Base-by-base conservation (phyloP, 1,140 invertebrate species). In the Camponotus pennsylvanicus region DNA sequence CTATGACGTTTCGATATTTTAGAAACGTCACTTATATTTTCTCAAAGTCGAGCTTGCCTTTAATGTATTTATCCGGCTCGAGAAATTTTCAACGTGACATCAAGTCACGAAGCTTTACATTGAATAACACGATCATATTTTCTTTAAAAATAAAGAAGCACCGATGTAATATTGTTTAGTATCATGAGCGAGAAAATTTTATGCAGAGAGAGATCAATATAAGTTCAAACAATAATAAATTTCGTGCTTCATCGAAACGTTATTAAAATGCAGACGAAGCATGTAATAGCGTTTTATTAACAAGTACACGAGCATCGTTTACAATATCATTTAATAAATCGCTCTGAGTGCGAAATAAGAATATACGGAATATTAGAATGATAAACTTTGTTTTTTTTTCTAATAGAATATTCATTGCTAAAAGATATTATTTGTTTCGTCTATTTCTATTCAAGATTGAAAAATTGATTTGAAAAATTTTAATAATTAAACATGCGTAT, bases 21-120 rank as follows among this genome's bases (percentile, higher is more conserved):
- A 59, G 11, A 42, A 61, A 70, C 40, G 37, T 59, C 37, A 27
- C 69, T 34, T 18, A 40, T 59, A 73, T 45, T 82, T 82, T 82
- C 52, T 27, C 13, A 57, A 66, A 73, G 69, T 73, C 55, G 34
- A 27, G 69, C 40, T n/a, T 73, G 13, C 18, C 52, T 73, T 83
- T 75, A 75, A 75, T n/a, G 42, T 83, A 55, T 75, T 83, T 83
- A 75, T 73, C 69, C 37, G 18, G 7, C 32, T 49, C 67, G 57
- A 75, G 45, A 15, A 75, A 11, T 45, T 83, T 73, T 27, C 69
- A 18, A 59, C 27, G 52, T 82, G 13, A 82, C 67, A 45, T 75
- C 27, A 18, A 40, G 57, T 80, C 66, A 80, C 0, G 13, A 18
- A 75, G 55, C 69, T 61, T 83, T 13, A 49, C 13, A 57, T 83